Evolutionary conservation across 1,140 invertebrate genomes (phyloP), one percentile per base, ranked within the genome.

Genomic region (Odontomachus brunneus): DNA sequence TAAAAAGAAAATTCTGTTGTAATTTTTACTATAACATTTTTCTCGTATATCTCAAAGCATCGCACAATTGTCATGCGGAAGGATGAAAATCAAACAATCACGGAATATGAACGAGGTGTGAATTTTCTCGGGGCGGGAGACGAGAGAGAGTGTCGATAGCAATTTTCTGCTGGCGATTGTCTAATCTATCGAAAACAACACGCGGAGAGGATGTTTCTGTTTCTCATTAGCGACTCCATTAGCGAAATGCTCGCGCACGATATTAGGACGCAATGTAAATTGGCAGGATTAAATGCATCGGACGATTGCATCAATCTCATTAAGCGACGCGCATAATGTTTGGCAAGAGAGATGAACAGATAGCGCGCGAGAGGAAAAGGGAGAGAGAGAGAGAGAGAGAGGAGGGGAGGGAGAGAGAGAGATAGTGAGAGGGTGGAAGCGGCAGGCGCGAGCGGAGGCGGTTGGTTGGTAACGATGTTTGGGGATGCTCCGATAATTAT

Each of bases 251-350:
- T 86, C 87, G 76, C 65, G 74, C 71, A 66, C 80, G 76, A 89
- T 89, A 89, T 89, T 89, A 88, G 87, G 87, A 62, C 76, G 82
- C 81, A 88, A 89, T 84, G 89, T 90, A 89, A 91, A 93, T 91
- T 92, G 89, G 90, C 84, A 85, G 88, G 89, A 92, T 93, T 93
- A 93, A 89, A 89, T 88, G 83, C 90, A 87, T 87, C 81, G 86
- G 83, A 71, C 88, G 90, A 92, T 93, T 93, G 91, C 89, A 93
- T 93, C 91, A 91, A 92, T 92, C 91, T 92, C 92, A 91, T 93
- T 92, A 93, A 90, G 87, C 84, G 86, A 49, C 44, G 84, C 81
- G 87, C 88, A 84, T 89, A 88, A 91, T 91, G 89, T 91, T 92
- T 92, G 88, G 86, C 87, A 84, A 88, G 82, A 83, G 84, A 76